Percentiles rank a stretch among this genome's conserved stretches.
phyloP scores from a whole-genome alignment of 1,140 invertebrate genomes.

The Rhopalosiphum maidis region DNA sequence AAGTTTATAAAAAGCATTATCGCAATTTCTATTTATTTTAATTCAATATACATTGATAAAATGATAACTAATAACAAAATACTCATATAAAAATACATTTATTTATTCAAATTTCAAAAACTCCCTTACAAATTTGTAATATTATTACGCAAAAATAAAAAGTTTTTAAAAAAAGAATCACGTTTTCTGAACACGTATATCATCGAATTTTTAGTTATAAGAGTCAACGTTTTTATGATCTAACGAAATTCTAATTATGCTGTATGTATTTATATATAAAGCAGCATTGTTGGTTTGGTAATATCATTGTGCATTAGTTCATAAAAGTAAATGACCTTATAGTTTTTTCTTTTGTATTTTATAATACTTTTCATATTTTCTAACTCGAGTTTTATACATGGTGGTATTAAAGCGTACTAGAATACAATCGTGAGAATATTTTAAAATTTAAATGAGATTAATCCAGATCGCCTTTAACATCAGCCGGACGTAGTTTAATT shows the following conservation, averaged over 20 bases:
- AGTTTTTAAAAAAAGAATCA: neutral
- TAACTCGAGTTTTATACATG: neutral
- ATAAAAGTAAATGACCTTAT: conserved; percentile 42
- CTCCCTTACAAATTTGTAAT: neutral
- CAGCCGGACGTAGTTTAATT: conserved; percentile 19
- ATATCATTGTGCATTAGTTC: conserved; percentile 4
- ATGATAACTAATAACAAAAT: neutral
- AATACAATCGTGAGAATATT: conserved; percentile 35
- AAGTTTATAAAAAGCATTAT: too few relatives aligned
- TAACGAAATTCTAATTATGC: neutral
- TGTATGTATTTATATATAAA: neutral
- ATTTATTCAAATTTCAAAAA: neutral
- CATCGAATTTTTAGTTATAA: neutral
- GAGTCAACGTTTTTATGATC: neutral
- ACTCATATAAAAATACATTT: neutral
- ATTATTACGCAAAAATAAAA: neutral
- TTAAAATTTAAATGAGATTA: conserved; percentile 22
- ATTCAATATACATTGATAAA: too few relatives aligned
- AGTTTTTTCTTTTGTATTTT: neutral
- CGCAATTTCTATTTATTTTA: too few relatives aligned
- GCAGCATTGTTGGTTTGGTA: neutral
- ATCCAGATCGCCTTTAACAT: conserved; percentile 18
- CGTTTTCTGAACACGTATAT: neutral
- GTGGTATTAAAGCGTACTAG: neutral
- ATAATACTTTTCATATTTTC: conserved; percentile 3